Conservation (phyloP, 2,113 vertebrate species). For the Equus quagga region DNA sequence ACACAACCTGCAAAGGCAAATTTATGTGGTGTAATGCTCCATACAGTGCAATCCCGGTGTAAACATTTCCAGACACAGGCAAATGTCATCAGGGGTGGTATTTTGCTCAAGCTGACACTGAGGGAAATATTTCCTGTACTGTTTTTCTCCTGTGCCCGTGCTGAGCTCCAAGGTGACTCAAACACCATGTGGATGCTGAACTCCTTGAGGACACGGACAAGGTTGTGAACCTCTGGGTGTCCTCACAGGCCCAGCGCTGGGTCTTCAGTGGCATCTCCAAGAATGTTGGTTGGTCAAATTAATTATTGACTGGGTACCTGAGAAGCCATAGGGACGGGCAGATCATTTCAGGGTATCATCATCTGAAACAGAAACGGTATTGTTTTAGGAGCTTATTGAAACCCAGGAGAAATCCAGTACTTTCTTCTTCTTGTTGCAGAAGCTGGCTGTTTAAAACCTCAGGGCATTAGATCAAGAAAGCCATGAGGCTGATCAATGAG, state of each 20-base stretch:
- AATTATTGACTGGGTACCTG: neutral
- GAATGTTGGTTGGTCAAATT: neutral
- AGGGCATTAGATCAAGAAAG: neutral
- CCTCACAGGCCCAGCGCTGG: neutral
- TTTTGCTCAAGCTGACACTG: neutral
- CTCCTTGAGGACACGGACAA: neutral
- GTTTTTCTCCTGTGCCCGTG: neutral
- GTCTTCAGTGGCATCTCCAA: neutral
- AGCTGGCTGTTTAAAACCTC: constrained; percentile 29
- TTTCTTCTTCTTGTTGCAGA: constrained; percentile 24
- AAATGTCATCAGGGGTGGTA: neutral
- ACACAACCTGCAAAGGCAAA: neutral
- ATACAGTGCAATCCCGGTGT: neutral
- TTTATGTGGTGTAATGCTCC: fast-evolving
- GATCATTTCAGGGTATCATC: constrained; percentile 3
- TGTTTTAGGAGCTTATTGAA: constrained; percentile 11
- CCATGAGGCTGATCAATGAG: neutral
- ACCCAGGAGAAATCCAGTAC: neutral
- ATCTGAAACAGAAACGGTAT: neutral
- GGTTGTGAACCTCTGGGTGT: neutral
- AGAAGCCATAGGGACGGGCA: neutral
- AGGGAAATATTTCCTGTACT: neutral
- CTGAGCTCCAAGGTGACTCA: neutral
- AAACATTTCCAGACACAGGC: constrained; percentile 22
- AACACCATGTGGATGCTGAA: neutral